Evolutionary conservation across 2,888 invertebrate species (phyloP).

Genomic region (Incurvaria masculella): DNA sequence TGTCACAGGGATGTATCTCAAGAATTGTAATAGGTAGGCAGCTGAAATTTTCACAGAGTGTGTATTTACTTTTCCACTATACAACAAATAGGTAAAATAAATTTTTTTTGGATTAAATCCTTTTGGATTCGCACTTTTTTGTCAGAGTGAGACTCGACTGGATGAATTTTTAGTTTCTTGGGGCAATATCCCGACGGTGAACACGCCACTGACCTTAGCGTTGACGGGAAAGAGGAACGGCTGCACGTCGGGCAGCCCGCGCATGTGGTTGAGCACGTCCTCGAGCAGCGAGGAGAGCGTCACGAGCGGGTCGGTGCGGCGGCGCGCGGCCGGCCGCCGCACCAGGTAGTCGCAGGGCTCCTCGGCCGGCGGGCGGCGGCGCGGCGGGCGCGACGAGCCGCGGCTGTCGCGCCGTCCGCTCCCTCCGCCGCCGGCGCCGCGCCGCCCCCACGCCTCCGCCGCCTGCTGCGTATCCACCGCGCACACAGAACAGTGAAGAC

Average conservation of each 20-base stretch:
- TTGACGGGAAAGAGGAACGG: slow-evolving; percentile 95
- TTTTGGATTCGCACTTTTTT: too few relatives aligned
- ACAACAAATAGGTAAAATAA: too few relatives aligned
- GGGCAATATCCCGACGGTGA: background rate
- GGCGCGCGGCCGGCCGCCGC: slow-evolving; percentile 79
- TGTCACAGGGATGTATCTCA: too few relatives aligned
- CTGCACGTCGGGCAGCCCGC: slow-evolving; percentile 87
- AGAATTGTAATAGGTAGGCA: too few relatives aligned
- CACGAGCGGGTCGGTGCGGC: slow-evolving; percentile 94
- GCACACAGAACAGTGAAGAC: too few relatives aligned
- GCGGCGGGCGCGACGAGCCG: slow-evolving; percentile 29
- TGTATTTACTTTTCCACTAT: too few relatives aligned
- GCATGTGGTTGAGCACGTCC: slow-evolving; percentile 87
- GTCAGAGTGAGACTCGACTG: too few relatives aligned
- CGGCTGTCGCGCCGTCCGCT: slow-evolving; percentile 68
- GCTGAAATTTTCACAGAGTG: too few relatives aligned
- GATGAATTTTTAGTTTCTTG: too few relatives aligned
- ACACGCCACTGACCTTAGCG: slow-evolving; percentile 62
- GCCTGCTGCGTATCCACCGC: slow-evolving; percentile 59
- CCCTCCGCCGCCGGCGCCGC: slow-evolving; percentile 72
- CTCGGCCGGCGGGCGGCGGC: slow-evolving; percentile 33
- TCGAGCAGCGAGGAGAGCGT: slow-evolving; percentile 91
- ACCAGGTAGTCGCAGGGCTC: slow-evolving; percentile 80
- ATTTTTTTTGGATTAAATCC: too few relatives aligned
- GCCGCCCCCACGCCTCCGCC: slow-evolving; percentile 81